A percentile compares a stretch with the other conserved stretches of the same genome.
Evolutionary conservation across 2,888 invertebrate genomes (phyloP).

Genomic region (Eurytoma adleriae): DNA sequence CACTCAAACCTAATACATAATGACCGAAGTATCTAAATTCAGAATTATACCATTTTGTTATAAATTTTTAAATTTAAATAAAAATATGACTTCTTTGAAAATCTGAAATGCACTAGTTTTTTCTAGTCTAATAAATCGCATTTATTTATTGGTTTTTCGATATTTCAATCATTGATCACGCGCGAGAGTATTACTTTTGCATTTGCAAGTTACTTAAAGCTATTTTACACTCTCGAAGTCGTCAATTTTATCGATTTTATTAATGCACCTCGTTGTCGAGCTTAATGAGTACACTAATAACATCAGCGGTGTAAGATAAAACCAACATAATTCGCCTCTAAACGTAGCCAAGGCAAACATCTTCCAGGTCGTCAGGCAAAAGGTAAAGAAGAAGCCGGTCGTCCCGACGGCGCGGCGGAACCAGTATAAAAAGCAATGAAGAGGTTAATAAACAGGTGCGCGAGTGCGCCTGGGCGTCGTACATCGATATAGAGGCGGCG

Average conservation of each 20-base stretch:
- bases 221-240: not conserved
- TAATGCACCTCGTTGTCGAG: slow-evolving; percentile 4
- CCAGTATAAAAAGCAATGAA: slow-evolving; percentile 31
- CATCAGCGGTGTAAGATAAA: slow-evolving; percentile 37
- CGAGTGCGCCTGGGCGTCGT: slow-evolving; percentile 1
- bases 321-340: slow-evolving; percentile 39
- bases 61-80: no score
- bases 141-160: no score
- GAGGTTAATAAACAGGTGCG: slow-evolving; percentile 50
- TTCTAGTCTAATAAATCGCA: no score
- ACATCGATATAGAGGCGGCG: slow-evolving; percentile 20
- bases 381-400: not conserved
- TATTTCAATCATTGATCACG: no score
- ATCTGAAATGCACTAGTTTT: no score
- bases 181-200: not conserved
- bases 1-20: no score
- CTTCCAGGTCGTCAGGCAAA: slow-evolving; percentile 1
- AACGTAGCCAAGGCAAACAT: slow-evolving; percentile 25
- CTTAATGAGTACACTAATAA: slow-evolving; percentile 43
- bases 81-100: no score
- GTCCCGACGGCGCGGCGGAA: not conserved
- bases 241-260: not conserved
- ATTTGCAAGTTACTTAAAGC: not conserved
- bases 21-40: no score
- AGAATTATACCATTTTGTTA: no score